phyloP scores from a whole-genome alignment of 2,888 invertebrate species.

The Chydorus sphaericus region DNA sequence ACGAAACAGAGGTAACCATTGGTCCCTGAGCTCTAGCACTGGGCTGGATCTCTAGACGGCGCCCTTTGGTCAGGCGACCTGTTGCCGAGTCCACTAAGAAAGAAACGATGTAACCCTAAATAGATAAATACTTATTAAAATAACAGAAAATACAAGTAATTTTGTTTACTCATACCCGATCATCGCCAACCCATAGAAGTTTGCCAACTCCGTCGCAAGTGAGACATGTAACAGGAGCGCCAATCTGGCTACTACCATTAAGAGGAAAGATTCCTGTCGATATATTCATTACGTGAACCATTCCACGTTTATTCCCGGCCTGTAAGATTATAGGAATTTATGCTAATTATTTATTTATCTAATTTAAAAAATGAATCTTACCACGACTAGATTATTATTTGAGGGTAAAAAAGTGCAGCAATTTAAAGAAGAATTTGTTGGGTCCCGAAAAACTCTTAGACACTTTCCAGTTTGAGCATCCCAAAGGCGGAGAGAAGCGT shows the following conservation, averaged over 20 bases:
- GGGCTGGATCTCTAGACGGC: constrained; percentile 47
- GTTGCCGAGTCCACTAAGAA: constrained; percentile 51
- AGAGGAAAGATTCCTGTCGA: constrained; percentile 68
- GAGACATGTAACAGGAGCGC: constrained; percentile 43
- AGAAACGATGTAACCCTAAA: constrained; percentile 47
- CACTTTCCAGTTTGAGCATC: constrained; percentile 40
- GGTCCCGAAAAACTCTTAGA: constrained; percentile 47
- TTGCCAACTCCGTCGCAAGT: constrained; percentile 62
- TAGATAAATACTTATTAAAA: background rate
- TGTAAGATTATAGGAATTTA: too few species aligned
- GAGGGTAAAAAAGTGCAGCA: constrained; percentile 67
- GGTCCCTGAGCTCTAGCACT: background rate
- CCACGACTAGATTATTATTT: constrained; percentile 72
- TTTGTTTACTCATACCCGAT: constrained; percentile 39
- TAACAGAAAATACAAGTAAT: background rate
- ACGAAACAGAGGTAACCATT: constrained; percentile 51
- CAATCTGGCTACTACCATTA: constrained; percentile 38
- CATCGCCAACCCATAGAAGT: constrained; percentile 69
- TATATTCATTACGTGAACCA: constrained; percentile 63
- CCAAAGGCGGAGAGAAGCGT: constrained; percentile 61
- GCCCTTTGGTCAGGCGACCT: constrained; percentile 49
- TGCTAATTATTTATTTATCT: background rate
- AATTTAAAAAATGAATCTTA: constrained; percentile 41
- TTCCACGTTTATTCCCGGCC: constrained; percentile 55
- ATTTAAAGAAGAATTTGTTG: constrained; percentile 36